These are phyloP conservation scores for Heliconius congener DNA, from an alignment of 1,140 invertebrate genomes.

Conservation along the genomic window DNA sequence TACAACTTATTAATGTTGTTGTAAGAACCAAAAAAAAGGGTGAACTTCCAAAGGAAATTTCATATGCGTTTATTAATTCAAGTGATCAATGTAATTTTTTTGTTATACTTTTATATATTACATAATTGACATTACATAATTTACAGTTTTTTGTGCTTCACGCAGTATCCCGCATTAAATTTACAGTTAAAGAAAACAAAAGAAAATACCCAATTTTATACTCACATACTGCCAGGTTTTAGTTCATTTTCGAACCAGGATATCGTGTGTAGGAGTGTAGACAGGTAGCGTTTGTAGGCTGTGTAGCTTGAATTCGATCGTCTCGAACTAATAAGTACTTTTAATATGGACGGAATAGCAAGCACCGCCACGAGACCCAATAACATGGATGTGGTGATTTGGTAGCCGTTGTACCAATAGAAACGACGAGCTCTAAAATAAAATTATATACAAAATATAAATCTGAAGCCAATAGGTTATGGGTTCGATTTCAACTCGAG, in stretches of 20 bases:
- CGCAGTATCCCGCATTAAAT: too few species aligned
- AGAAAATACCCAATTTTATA: background rate
- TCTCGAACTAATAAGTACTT: conserved; percentile 84
- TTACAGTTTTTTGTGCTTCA: too few species aligned
- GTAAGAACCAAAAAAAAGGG: too few species aligned
- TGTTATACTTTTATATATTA: too few species aligned
- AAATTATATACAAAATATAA: background rate
- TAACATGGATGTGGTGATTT: conserved; percentile 83
- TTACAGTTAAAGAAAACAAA: background rate
- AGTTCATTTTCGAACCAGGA: conserved; percentile 88
- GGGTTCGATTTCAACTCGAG: too few species aligned
- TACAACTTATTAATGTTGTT: too few species aligned
- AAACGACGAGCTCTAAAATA: conserved; percentile 84
- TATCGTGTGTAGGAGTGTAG: conserved; percentile 87
- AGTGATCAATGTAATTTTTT: too few species aligned
- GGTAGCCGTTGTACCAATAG: conserved; percentile 83
- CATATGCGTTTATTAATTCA: too few species aligned
- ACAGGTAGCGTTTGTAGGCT: conserved; percentile 89
- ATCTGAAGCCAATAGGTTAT: too few species aligned
- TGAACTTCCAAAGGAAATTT: too few species aligned
- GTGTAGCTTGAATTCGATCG: conserved; percentile 83
- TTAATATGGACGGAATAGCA: conserved; percentile 84
- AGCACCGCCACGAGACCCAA: conserved; percentile 85
- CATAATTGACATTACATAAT: too few species aligned
- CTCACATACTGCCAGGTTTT: conserved; percentile 44